These are phyloP conservation scores for Orthochromis indermauri DNA, from an alignment of 2,113 vertebrate species.

Conservation along the genomic window DNA sequence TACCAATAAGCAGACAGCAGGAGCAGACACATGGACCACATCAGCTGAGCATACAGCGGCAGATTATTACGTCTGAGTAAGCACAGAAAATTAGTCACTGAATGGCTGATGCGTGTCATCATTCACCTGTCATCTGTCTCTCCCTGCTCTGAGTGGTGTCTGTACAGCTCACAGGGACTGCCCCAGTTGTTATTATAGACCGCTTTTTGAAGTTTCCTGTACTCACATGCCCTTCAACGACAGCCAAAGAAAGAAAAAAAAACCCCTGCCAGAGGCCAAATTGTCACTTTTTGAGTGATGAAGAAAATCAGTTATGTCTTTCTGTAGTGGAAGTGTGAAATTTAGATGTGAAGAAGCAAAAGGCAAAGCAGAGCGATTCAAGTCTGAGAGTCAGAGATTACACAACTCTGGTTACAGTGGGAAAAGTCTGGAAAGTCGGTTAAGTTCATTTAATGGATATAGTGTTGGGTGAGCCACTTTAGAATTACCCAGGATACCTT, in stretches of 20 bases:
- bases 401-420: not conserved
- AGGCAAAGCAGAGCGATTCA: not conserved
- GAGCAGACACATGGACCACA: not conserved
- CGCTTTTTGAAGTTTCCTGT: not conserved
- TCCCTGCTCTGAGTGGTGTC: not conserved
- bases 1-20: not conserved
- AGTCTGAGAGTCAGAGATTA: not conserved
- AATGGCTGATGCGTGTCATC: not conserved
- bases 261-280: not conserved
- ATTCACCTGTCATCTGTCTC: slow-evolving; percentile 15
- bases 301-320: not conserved
- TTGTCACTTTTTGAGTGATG: not conserved
- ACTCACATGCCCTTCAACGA: not conserved
- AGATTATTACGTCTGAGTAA: not conserved
- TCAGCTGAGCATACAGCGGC: not conserved
- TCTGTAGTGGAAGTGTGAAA: not conserved
- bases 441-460: not conserved
- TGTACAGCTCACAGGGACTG: not conserved
- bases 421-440: not conserved
- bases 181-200: not conserved
- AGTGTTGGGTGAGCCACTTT: not conserved
- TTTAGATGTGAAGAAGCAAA: not conserved
- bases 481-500: not conserved
- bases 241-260: not conserved
- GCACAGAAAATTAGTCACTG: not conserved